phyloP scores from a whole-genome alignment of 2,113 vertebrate genomes.

The Nesogale talazaci region DNA sequence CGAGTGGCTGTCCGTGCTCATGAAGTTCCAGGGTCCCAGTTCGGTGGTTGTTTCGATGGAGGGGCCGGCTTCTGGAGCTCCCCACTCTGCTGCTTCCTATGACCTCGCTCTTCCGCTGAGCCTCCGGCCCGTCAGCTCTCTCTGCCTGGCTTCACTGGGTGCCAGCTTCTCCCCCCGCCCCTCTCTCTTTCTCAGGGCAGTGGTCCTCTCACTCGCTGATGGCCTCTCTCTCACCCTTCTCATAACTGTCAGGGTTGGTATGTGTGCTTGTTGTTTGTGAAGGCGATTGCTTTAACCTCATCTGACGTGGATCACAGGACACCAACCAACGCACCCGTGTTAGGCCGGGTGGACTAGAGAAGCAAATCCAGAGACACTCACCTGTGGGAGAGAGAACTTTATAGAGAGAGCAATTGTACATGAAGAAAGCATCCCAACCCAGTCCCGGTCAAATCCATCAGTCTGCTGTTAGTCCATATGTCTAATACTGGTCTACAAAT shows the following conservation, averaged over 20 bases:
- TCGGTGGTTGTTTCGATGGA: not conserved
- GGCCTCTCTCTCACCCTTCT: not conserved
- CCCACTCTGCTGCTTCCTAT: not conserved
- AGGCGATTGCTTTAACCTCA: not conserved
- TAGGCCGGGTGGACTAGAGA: no score
- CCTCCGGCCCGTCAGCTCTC: not conserved
- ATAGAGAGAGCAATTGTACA: no score
- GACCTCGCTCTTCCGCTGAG: not conserved
- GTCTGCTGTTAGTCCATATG: no score
- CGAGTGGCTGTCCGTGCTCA: not conserved
- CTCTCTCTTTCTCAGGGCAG: not conserved
- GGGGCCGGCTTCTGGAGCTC: not conserved
- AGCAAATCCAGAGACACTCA: no score
- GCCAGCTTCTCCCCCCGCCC: not conserved
- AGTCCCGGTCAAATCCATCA: no score
- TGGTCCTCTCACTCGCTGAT: not conserved
- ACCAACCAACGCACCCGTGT: no score
- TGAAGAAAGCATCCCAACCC: no score
- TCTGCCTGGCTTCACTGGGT: not conserved
- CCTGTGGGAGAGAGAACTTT: no score
- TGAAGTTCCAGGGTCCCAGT: not conserved
- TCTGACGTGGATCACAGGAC: constrained; percentile 9
- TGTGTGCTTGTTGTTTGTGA: not conserved
- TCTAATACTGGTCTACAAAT: no score
- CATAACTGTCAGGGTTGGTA: not conserved